These are phyloP conservation scores for Slavum lentiscoides DNA, from an alignment of 2,888 invertebrate genomes.

Conservation along the genomic window DNA sequence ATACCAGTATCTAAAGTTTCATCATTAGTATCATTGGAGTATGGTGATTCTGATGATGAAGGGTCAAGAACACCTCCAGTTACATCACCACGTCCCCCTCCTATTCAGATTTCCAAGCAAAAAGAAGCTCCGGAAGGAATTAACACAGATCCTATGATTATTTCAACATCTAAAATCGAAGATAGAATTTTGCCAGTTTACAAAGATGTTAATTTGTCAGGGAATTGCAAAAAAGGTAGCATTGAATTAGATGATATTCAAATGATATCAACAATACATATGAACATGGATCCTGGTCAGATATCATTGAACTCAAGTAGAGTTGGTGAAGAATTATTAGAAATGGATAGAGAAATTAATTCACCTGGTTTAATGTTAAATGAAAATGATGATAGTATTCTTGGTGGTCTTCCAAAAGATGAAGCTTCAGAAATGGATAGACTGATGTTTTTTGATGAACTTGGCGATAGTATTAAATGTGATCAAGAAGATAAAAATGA, in stretches of 20 bases:
- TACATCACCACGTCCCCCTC: slow-evolving; percentile 51
- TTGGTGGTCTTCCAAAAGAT: slow-evolving; percentile 47
- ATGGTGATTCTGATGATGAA: slow-evolving; percentile 67
- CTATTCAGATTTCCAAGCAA: slow-evolving; percentile 43
- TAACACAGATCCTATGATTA: slow-evolving; percentile 49
- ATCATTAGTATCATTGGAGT: slow-evolving; percentile 66
- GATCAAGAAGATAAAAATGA: slow-evolving; percentile 47
- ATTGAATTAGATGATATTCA: slow-evolving; percentile 57
- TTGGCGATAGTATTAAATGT: slow-evolving; percentile 49
- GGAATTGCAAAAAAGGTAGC: slow-evolving; percentile 57
- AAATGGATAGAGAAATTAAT: slow-evolving; percentile 47
- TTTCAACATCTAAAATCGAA: slow-evolving; percentile 52
- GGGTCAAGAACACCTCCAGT: slow-evolving; percentile 59
- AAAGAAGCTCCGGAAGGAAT: slow-evolving; percentile 52
- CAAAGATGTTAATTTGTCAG: slow-evolving; percentile 57
- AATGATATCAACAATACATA: slow-evolving; percentile 49
- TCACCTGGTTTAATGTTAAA: slow-evolving; percentile 44
- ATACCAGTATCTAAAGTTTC: slow-evolving; percentile 60
- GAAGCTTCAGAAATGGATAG: slow-evolving; percentile 51
- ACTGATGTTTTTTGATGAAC: slow-evolving; percentile 49
- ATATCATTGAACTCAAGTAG: slow-evolving; percentile 48
- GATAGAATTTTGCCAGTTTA: slow-evolving; percentile 55
- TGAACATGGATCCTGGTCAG: slow-evolving; percentile 48
- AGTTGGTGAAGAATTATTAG: slow-evolving; percentile 48
- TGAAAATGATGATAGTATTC: slow-evolving; percentile 52